Evolutionary conservation across 2,888 invertebrate species (phyloP).

Genomic region (Idaea straminata): DNA sequence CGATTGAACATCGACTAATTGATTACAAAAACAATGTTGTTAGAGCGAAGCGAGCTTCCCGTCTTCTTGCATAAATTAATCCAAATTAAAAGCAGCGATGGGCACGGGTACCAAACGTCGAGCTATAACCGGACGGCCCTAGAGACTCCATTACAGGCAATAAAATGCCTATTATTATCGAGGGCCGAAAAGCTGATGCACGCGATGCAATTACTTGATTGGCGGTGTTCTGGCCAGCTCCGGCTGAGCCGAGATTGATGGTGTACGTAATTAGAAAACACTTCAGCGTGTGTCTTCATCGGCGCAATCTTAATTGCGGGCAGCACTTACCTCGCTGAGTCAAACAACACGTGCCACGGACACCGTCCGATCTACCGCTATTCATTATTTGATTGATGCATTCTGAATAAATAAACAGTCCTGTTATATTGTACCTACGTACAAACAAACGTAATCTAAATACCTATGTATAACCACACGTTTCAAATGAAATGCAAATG

Average conservation of each 20-base stretch:
- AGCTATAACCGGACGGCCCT: conserved; percentile 71
- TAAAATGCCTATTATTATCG: conserved; percentile 81
- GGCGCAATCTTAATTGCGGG: conserved; percentile 74
- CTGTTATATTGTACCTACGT: background rate
- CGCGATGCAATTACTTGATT: conserved; percentile 81
- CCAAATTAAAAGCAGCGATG: conserved; percentile 69
- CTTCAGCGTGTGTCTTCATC: conserved; percentile 79
- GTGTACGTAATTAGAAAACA: conserved; percentile 79
- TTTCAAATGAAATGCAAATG: background rate
- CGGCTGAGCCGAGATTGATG: conserved; percentile 73
- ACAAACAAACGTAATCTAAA: background rate
- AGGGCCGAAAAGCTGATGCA: conserved; percentile 79
- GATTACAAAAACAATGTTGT: conserved; percentile 65
- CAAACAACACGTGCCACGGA: conserved; percentile 66
- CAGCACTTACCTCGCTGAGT: conserved; percentile 76
- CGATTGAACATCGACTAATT: conserved; percentile 62
- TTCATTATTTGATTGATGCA: conserved; percentile 43
- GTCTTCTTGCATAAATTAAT: conserved; percentile 69
- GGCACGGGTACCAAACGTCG: conserved; percentile 62
- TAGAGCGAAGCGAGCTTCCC: conserved; percentile 47
- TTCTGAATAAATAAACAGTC: conserved; percentile 27
- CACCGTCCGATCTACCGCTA: conserved; percentile 33
- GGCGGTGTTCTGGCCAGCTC: conserved; percentile 73
- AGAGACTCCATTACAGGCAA: conserved; percentile 79
- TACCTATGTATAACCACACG: background rate